phyloP scores from a whole-genome alignment of 2,797 vertebrate species.

The Pteronotus mesoamericanus region DNA sequence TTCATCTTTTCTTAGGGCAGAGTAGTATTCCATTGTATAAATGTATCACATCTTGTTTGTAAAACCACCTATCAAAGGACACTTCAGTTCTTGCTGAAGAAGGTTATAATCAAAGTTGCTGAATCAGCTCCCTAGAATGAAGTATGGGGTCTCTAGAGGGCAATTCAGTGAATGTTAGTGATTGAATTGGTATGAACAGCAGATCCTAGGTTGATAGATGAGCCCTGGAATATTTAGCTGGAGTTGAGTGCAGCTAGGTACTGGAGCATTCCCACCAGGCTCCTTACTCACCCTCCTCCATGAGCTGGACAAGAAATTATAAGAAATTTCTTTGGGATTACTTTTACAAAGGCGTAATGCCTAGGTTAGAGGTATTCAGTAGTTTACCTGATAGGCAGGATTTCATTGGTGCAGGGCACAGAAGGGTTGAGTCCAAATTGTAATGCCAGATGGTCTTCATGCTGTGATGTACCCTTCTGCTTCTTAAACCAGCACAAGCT shows the following conservation, averaged over 20 bases:
- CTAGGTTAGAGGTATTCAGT: neutral
- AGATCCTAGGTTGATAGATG: neutral
- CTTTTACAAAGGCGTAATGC: neutral
- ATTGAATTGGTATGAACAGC: neutral
- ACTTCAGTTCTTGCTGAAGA: neutral
- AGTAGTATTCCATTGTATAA: neutral
- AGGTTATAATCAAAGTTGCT: neutral
- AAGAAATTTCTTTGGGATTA: neutral
- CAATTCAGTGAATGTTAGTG: neutral
- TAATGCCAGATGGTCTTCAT: neutral
- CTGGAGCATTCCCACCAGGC: neutral
- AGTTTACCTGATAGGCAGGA: neutral
- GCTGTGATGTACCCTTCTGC: neutral
- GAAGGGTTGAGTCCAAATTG: neutral
- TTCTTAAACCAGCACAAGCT: neutral
- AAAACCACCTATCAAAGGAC: neutral
- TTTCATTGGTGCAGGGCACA: neutral
- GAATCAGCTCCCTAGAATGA: neutral
- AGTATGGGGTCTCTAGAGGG: neutral
- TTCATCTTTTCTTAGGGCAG: neutral
- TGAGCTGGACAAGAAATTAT: neutral
- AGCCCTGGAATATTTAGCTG: neutral
- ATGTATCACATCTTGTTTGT: neutral
- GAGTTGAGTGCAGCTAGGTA: neutral
- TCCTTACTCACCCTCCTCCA: neutral